Conservation (phyloP, 2,797 vertebrate species). For the Pachyuromys duprasi region DNA sequence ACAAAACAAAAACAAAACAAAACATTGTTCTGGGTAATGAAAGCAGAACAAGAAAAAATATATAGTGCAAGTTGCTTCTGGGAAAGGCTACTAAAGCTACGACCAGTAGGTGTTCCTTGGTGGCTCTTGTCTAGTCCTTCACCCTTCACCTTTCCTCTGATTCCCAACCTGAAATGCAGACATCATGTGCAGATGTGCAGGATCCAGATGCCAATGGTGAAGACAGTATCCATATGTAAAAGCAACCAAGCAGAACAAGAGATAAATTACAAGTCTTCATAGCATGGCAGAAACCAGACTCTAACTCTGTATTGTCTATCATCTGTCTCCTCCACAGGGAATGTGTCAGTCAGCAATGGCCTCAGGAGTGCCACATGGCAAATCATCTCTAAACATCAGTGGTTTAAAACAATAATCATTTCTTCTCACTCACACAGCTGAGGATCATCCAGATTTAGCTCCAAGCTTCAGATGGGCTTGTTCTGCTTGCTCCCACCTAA, state of each 20-base stretch:
- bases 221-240: neutral
- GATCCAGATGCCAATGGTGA: neutral
- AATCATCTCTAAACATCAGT: neutral
- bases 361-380: neutral
- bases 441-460: neutral
- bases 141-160: neutral
- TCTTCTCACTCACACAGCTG: neutral
- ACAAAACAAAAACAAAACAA: too few relatives aligned
- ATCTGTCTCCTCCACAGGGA: neutral
- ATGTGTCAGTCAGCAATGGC: neutral
- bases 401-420: slow-evolving; percentile 1
- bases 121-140: neutral
- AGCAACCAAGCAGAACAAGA: neutral
- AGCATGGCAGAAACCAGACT: neutral
- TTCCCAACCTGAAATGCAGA: neutral
- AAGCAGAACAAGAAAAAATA: slow-evolving; percentile 1
- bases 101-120: neutral
- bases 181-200: neutral
- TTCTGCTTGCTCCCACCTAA: neutral
- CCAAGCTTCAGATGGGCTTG: neutral
- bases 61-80: neutral
- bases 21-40: slow-evolving; percentile 32
- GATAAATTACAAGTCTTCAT: neutral
- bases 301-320: neutral
- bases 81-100: neutral